These are phyloP conservation scores for Podargus strigoides DNA, from an alignment of 2,797 vertebrate species.

Conservation along the genomic window DNA sequence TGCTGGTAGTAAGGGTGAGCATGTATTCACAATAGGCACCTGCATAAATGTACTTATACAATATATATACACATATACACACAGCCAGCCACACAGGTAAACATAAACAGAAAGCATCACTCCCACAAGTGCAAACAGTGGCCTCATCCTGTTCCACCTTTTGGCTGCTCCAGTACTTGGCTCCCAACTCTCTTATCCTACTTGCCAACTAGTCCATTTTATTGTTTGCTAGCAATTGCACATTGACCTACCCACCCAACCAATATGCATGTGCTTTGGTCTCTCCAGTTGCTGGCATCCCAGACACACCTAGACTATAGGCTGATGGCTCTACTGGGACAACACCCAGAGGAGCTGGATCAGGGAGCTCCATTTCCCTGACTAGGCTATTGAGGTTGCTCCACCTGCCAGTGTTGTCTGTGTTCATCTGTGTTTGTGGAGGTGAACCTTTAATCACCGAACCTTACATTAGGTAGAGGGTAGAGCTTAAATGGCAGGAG, in stretches of 20 bases:
- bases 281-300: not conserved
- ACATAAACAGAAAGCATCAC: not conserved
- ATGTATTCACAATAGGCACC: not conserved
- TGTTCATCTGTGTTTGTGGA: not conserved
- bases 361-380: not conserved
- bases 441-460: not conserved
- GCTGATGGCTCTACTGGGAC: not conserved
- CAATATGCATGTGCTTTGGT: not conserved
- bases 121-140: not conserved
- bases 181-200: not conserved
- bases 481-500: not conserved
- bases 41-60: fast-evolving
- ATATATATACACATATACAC: not conserved
- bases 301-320: not conserved
- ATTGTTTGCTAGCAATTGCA: not conserved
- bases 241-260: not conserved
- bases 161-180: not conserved
- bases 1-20: not conserved
- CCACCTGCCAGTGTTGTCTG: not conserved
- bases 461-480: not conserved
- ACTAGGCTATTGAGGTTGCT: not conserved
- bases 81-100: not conserved
- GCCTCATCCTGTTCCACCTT: not conserved
- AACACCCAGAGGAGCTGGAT: not conserved
- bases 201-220: not conserved